phyloP scores from a whole-genome alignment of 2,113 vertebrate species.

The Actinemys pallida region DNA sequence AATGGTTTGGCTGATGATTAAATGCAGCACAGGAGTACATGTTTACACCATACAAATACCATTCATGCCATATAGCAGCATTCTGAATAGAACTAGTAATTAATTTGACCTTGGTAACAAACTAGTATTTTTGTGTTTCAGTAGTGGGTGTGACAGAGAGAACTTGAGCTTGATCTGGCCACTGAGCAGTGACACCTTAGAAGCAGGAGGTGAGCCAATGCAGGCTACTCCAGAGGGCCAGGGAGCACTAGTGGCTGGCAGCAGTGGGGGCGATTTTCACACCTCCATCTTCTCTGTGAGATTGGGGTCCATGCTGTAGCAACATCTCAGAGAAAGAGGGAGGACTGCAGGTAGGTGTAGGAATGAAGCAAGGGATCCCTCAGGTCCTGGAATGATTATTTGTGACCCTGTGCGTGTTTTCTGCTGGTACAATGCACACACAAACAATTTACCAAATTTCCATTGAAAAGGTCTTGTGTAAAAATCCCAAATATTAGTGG shows the following conservation, averaged over 20 bases:
- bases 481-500: not conserved
- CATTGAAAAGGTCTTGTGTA: not conserved
- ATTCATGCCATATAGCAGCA: not conserved
- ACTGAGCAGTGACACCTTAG: not conserved
- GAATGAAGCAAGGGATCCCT: not conserved
- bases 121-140: not conserved
- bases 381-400: too few relatives aligned
- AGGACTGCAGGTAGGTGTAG: too few relatives aligned
- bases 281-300: not conserved
- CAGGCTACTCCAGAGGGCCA: not conserved
- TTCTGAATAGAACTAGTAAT: fast-evolving
- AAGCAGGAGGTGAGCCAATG: too few relatives aligned
- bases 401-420: not conserved
- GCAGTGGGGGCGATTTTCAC: not conserved
- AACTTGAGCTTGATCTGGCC: not conserved
- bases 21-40: fast-evolving
- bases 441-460: not conserved
- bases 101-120: not conserved
- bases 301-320: not conserved
- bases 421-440: not conserved
- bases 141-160: not conserved
- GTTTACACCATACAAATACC: not conserved
- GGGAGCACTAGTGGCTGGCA: not conserved
- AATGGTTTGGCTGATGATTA: not conserved
- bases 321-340: not conserved